Evolutionary conservation across 2,113 vertebrate genomes (phyloP).

Genomic region (Anarrhichthys ocellatus): DNA sequence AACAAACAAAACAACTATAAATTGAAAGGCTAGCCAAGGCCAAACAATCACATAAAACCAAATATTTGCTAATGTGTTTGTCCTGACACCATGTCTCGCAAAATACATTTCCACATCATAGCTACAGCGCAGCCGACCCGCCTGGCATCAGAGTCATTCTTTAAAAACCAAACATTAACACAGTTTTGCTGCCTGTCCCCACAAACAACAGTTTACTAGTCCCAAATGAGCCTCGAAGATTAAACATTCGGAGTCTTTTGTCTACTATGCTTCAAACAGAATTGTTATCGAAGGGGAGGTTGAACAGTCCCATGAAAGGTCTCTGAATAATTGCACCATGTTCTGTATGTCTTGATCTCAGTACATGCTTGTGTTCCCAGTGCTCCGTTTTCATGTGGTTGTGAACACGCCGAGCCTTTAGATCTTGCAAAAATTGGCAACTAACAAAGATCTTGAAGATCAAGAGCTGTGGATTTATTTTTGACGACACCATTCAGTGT

Average conservation of each 20-base stretch:
- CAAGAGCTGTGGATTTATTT: constrained; percentile 60
- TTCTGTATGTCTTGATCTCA: constrained; percentile 33
- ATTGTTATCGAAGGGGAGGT: constrained; percentile 39
- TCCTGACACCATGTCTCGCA: constrained; percentile 14
- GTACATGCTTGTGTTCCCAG: constrained; percentile 26
- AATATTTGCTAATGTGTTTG: constrained; percentile 33
- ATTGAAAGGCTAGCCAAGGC: constrained; percentile 32
- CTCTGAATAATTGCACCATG: constrained; percentile 27
- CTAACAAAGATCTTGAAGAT: constrained; percentile 61
- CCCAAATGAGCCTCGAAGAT: constrained; percentile 52
- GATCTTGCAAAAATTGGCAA: constrained; percentile 44
- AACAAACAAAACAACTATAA: constrained; percentile 16
- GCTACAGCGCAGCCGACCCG: neutral
- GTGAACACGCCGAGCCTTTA: constrained; percentile 49
- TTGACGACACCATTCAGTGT: constrained; percentile 59
- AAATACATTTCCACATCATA: constrained; percentile 17
- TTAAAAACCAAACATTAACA: constrained; percentile 42
- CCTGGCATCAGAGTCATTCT: constrained; percentile 2
- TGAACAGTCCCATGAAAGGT: constrained; percentile 22
- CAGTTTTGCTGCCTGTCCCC: constrained; percentile 44
- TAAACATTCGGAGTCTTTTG: constrained; percentile 58
- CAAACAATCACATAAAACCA: constrained; percentile 32
- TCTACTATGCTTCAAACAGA: constrained; percentile 41
- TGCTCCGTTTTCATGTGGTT: constrained; percentile 30
- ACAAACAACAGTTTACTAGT: constrained; percentile 48